Evolutionary conservation across 2,888 invertebrate species (phyloP).

Genomic region (Stenchaetothrips biformis): DNA sequence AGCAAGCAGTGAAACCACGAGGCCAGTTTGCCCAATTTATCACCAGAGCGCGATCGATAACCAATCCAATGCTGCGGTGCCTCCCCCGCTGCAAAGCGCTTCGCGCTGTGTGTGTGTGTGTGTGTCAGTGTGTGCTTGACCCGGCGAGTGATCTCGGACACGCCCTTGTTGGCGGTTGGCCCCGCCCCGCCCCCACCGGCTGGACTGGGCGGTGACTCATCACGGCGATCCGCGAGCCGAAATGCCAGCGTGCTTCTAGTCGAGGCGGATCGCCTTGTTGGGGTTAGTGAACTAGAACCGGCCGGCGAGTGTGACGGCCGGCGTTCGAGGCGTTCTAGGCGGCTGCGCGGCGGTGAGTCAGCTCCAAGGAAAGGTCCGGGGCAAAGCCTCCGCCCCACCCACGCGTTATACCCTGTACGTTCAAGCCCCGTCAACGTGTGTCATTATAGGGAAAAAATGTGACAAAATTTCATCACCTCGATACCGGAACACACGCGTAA

Average conservation of each 20-base stretch:
- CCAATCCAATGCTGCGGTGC: neutral
- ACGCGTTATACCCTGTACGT: too few relatives aligned
- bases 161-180: neutral
- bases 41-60: neutral
- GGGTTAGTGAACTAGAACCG: too few relatives aligned
- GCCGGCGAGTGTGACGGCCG: too few relatives aligned
- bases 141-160: slow-evolving; percentile 1
- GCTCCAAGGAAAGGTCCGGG: too few relatives aligned
- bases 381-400: too few relatives aligned
- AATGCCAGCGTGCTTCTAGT: neutral
- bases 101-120: neutral
- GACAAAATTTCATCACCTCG: too few relatives aligned
- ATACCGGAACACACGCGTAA: too few relatives aligned
- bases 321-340: too few relatives aligned
- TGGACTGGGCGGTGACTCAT: neutral
- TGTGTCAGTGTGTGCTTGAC: neutral
- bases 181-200: neutral
- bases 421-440: too few relatives aligned
- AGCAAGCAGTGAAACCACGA: neutral
- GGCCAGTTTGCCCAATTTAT: neutral
- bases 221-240: neutral
- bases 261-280: too few relatives aligned
- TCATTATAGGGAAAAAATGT: too few relatives aligned
- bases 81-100: neutral
- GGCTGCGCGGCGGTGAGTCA: too few relatives aligned